These are phyloP conservation scores for Galaxias olidus DNA, from an alignment of 2,797 vertebrate species.

Conservation along the genomic window DNA sequence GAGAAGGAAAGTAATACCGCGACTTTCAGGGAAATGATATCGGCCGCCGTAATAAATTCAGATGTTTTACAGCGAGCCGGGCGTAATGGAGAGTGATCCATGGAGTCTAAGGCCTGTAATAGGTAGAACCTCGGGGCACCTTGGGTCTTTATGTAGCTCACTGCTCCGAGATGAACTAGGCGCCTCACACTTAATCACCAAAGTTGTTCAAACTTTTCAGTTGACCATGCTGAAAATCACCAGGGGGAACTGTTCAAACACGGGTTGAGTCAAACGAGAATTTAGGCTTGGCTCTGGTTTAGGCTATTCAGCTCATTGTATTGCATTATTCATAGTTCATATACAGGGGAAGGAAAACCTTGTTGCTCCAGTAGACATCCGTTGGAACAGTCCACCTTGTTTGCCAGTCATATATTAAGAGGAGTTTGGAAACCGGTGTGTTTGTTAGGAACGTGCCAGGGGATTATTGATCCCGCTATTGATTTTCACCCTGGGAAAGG, in stretches of 20 bases:
- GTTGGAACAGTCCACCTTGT: constrained; percentile 3
- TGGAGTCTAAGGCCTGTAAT: constrained; percentile 30
- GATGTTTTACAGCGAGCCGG: constrained; percentile 38
- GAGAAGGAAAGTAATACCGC: constrained; percentile 14
- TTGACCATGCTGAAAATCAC: background rate
- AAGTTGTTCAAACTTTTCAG: constrained; percentile 1
- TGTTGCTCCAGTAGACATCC: background rate
- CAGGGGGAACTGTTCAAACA: background rate
- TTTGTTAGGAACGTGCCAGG: constrained; percentile 48
- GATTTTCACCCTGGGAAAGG: constrained; percentile 60
- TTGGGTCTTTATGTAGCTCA: constrained; percentile 25
- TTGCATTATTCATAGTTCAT: too few species aligned
- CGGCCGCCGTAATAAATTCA: constrained; percentile 25
- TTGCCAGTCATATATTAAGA: constrained; percentile 40
- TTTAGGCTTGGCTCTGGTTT: too few species aligned
- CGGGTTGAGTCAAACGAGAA: background rate
- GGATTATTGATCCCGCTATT: constrained; percentile 65
- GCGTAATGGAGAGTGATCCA: constrained; percentile 22
- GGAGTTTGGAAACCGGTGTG: constrained; percentile 47
- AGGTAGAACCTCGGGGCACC: constrained; percentile 21
- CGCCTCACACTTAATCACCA: background rate
- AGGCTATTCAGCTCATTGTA: too few species aligned
- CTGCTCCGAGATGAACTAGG: constrained; percentile 10
- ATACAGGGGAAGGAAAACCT: too few species aligned
- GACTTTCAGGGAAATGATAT: constrained; percentile 31